These are phyloP conservation scores for Chaetogeoica ovagalla DNA, from an alignment of 2,888 invertebrate species.

Conservation along the genomic window DNA sequence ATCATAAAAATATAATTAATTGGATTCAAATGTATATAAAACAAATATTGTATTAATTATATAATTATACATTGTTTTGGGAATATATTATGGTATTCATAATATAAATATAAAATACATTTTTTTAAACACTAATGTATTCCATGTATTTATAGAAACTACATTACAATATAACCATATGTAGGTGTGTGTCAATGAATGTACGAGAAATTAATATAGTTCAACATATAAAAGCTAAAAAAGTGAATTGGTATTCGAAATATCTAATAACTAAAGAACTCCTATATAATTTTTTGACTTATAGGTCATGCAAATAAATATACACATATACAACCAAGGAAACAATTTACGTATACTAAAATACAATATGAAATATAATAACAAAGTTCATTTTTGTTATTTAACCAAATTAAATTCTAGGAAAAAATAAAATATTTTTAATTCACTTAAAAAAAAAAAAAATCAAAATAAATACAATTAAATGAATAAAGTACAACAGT, in stretches of 20 bases:
- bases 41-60: too few species aligned
- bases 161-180: not conserved
- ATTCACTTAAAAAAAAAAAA: too few species aligned
- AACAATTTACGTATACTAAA: not conserved
- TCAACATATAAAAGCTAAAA: not conserved
- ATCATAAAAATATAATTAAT: too few species aligned
- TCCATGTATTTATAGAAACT: not conserved
- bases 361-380: not conserved
- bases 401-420: too few species aligned
- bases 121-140: not conserved
- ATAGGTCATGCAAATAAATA: slow-evolving; percentile 1
- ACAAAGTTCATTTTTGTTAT: too few species aligned
- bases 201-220: not conserved
- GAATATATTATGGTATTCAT: not conserved
- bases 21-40: too few species aligned
- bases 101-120: not conserved
- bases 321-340: not conserved
- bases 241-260: not conserved
- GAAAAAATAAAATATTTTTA: too few species aligned
- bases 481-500: not conserved
- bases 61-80: too few species aligned
- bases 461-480: not conserved
- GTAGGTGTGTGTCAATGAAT: not conserved
- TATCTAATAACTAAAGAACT: slow-evolving; percentile 1
- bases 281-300: not conserved